Evolutionary conservation across 1,140 invertebrate species (phyloP).

Genomic region (Parasteatoda tepidariorum): DNA sequence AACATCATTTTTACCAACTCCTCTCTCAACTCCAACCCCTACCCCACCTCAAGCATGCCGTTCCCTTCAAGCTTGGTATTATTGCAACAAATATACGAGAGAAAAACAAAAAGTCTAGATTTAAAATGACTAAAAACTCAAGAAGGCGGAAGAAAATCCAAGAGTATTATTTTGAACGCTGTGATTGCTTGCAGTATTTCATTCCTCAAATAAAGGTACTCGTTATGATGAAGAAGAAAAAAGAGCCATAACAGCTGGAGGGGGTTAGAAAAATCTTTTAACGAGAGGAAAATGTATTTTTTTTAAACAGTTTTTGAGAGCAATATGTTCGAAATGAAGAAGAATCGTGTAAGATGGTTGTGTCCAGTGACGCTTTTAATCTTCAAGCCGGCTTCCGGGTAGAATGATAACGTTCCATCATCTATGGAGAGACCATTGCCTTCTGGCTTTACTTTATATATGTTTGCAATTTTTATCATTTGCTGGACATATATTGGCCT

Average conservation of each 20-base stretch:
- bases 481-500: no score
- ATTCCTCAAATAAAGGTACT: slow-evolving; percentile 15
- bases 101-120: background rate
- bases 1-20: no score
- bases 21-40: no score
- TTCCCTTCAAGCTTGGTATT: background rate
- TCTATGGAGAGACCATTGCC: background rate
- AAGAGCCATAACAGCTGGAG: background rate
- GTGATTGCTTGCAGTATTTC: slow-evolving; percentile 30
- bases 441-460: slow-evolving; percentile 30
- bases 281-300: background rate
- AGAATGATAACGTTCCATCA: slow-evolving; percentile 5
- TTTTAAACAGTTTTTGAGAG: background rate
- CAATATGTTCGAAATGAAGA: slow-evolving; percentile 20
- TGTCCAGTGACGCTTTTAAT: slow-evolving; percentile 32
- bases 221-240: background rate
- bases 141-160: background rate
- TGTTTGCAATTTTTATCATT: no score
- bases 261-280: background rate
- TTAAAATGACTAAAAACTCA: slow-evolving; percentile 9
- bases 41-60: background rate
- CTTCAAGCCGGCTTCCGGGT: background rate
- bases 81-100: background rate
- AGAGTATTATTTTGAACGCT: slow-evolving; percentile 22
- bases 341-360: background rate